Percentiles rank a stretch among this genome's conserved stretches.
Conservation (phyloP, 2,797 vertebrate species). For the Vespertilio murinus region DNA sequence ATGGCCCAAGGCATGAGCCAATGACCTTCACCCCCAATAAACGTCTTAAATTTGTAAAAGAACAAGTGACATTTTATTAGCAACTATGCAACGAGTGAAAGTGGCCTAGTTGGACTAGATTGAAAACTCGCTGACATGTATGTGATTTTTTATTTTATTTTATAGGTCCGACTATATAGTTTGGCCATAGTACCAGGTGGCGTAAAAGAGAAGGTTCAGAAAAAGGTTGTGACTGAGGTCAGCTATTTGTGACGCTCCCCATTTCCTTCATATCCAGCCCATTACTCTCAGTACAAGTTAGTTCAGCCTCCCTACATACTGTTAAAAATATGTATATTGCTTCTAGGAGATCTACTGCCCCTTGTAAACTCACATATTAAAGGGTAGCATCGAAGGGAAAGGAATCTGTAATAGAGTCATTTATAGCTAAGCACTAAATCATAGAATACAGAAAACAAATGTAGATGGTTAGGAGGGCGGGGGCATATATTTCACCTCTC, state of each 20-base stretch:
- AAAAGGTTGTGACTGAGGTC: not conserved
- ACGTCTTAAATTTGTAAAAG: constrained; percentile 11
- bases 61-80: not conserved
- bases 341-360: constrained; percentile 64
- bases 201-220: not conserved
- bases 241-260: not conserved
- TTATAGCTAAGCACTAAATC: constrained; percentile 71
- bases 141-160: not conserved
- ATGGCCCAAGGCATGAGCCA: not conserved
- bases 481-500: constrained; percentile 66
- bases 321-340: constrained; percentile 66
- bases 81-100: not conserved
- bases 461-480: constrained; percentile 42
- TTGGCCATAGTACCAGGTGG: not conserved
- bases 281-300: constrained; percentile 49
- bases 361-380: constrained; percentile 73
- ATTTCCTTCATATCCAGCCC: constrained; percentile 48
- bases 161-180: not conserved
- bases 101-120: not conserved
- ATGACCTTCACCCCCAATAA: not conserved
- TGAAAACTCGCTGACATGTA: not conserved
- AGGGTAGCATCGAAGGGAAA: constrained; percentile 58
- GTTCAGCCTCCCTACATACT: constrained; percentile 18
- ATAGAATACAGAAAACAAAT: constrained; percentile 71
- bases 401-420: constrained; percentile 66